A percentile compares a stretch with the other conserved stretches of the same genome.
Conservation (phyloP, 2,113 vertebrate species). For the Halcyon senegalensis region DNA sequence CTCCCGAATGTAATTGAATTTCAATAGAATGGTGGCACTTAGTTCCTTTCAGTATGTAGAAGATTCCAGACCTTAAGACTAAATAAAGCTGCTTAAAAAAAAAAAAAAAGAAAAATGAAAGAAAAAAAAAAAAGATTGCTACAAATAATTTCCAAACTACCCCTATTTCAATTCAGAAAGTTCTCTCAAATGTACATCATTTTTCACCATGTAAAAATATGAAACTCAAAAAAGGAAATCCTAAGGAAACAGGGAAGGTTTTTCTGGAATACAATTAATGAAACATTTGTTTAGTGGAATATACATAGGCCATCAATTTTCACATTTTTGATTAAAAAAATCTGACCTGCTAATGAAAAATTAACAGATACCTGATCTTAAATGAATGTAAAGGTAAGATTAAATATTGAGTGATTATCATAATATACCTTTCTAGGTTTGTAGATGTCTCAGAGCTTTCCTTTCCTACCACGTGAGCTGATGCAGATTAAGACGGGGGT, state of each 20-base stretch:
- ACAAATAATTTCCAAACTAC: neutral
- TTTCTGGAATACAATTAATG: neutral
- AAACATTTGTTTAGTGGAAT: neutral
- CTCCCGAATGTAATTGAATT: slow-evolving; percentile 37
- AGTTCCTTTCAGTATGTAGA: slow-evolving; percentile 18
- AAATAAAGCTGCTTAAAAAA: neutral
- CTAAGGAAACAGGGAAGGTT: neutral
- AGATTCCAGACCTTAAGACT: slow-evolving; percentile 16
- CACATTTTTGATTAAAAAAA: slow-evolving; percentile 15
- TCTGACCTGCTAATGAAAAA: slow-evolving; percentile 28
- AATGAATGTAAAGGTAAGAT: slow-evolving; percentile 13
- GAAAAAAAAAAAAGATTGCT: neutral
- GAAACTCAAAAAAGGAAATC: neutral
- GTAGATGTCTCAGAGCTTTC: slow-evolving; percentile 15
- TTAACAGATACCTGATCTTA: neutral
- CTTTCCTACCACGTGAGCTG: neutral
- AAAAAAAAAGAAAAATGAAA: neutral
- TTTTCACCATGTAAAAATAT: neutral
- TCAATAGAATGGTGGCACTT: slow-evolving; percentile 27
- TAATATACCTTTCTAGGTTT: neutral
- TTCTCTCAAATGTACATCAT: neutral
- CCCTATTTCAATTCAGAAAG: neutral
- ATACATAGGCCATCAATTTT: neutral
- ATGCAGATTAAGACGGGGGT: slow-evolving; percentile 1
- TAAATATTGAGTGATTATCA: slow-evolving; percentile 33